Base-by-base conservation (phyloP, 2,113 vertebrate genomes). In the Capricornis sumatraensis region DNA sequence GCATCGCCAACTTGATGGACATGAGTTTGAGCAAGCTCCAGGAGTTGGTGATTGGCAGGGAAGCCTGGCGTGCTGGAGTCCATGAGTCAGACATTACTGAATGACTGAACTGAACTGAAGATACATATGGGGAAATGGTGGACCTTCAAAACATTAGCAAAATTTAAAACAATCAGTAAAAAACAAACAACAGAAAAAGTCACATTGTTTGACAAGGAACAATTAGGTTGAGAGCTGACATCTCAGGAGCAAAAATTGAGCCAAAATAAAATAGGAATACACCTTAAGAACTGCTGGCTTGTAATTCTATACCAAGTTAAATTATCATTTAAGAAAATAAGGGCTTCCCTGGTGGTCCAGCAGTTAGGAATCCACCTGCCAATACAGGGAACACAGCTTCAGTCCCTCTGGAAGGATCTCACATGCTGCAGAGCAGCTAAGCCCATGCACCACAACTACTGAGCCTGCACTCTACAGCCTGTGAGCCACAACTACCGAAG, bases 221-320 rank as follows among this genome's bases (percentile, higher is more conserved):
- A 84, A 16, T 89, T 94, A 57, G 27, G 45, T 47, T 74, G n/a
- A 74, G 13, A 89, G 1, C 23, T 94, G 64, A 87, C 58, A 95
- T 82, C 43, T 93, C 27, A 91, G 79, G 52, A 58, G n/a, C 15
- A 91, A 85, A 87, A 92, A 86, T 16, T 76, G 57, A 96, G 47
- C 13, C 76, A 93, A 95, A 94, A 98, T 83, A 57, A 74, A 96
- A 90, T 27, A 88, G 28, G 9, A 85, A 96, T 93, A 79, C 33
- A 89, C 36, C 43, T 93, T 93, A 45, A 84, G 50, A 96, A 88
- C 36, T 62, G 17, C 47, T 88, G 40, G 85, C 64, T 25, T 86
- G 10, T 28, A 92, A 62, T 93, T 84, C 33, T 74, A 82, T 71
- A 55, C 33, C 21, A 27, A 92, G 9, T 90, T 89, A 78, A 94